A percentile compares a stretch with the other conserved stretches of the same genome.
These are phyloP conservation scores for Phycodurus eques DNA, from an alignment of 2,113 vertebrate species.

Conservation along the genomic window DNA sequence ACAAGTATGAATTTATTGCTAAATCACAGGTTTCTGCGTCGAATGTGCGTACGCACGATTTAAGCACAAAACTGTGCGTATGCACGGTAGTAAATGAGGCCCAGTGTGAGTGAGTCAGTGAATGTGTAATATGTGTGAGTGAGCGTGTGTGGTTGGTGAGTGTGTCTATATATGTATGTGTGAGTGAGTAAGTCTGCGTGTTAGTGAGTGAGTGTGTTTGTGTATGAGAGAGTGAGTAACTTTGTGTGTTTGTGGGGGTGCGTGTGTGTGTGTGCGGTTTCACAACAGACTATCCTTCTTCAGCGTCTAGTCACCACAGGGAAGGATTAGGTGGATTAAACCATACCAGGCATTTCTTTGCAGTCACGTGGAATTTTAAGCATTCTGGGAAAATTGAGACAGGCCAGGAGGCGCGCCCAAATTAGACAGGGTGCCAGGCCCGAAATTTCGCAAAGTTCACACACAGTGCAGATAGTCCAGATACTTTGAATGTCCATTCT, in stretches of 20 bases:
- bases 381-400: conserved; percentile 54
- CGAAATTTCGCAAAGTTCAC: not conserved
- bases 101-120: too few species aligned
- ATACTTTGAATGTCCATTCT: not conserved
- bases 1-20: too few species aligned
- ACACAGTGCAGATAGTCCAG: not conserved
- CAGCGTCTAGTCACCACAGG: conserved; percentile 55
- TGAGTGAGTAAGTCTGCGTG: not conserved
- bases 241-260: not conserved
- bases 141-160: not conserved
- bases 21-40: too few species aligned
- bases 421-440: conserved; percentile 43
- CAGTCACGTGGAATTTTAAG: conserved; percentile 68
- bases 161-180: too few species aligned
- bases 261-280: conserved; percentile 17
- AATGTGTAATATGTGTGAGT: not conserved
- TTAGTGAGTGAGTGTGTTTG: not conserved
- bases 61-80: too few species aligned
- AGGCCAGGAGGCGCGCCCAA: conserved; percentile 31
- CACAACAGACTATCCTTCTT: conserved; percentile 45
- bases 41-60: too few species aligned
- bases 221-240: not conserved
- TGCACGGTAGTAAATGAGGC: too few species aligned
- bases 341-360: conserved; percentile 55
- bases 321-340: conserved; percentile 67